phyloP scores from a whole-genome alignment of 37 sponge, comb jelly and placozoan species.

The Chondrilla cf. caribensis region DNA sequence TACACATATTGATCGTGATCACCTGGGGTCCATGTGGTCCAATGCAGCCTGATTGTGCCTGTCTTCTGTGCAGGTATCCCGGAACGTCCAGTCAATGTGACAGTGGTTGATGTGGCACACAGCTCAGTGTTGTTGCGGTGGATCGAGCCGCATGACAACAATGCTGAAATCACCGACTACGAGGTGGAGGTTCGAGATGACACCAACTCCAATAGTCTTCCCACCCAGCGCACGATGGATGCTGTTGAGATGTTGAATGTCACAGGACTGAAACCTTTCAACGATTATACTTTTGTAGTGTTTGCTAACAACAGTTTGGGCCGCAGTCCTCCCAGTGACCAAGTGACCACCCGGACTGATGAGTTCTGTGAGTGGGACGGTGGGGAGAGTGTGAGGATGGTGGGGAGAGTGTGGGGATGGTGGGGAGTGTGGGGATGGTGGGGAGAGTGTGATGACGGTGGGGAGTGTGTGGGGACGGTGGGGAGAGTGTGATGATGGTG shows the following conservation, averaged over 20 bases:
- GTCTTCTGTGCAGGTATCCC: slow-evolving; percentile 34
- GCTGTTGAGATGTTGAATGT: not conserved
- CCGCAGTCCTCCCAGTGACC: slow-evolving; percentile 31
- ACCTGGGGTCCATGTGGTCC: too few species aligned
- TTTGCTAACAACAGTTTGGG: slow-evolving; percentile 42
- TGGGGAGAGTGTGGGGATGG: not conserved
- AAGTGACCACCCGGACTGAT: slow-evolving; percentile 13
- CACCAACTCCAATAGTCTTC: not conserved
- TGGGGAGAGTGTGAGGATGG: not conserved
- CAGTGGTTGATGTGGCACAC: slow-evolving; percentile 23
- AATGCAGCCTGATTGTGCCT: too few species aligned
- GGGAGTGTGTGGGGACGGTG: not conserved
- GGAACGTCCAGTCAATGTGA: slow-evolving; percentile 30
- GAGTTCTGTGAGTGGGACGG: slow-evolving; percentile 26
- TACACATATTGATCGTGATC: too few species aligned
- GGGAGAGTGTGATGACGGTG: not conserved
- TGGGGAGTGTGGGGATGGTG: not conserved
- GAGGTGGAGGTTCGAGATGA: not conserved
- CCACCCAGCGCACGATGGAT: not conserved
- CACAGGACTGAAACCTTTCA: slow-evolving; percentile 27
- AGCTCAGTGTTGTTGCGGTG: slow-evolving; percentile 23
- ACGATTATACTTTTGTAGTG: slow-evolving; percentile 35
- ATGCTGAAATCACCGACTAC: slow-evolving; percentile 57
- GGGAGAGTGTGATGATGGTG: not conserved
- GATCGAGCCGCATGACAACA: slow-evolving; percentile 63